A percentile compares a stretch with the other conserved stretches of the same genome.
Evolutionary conservation across 2,797 vertebrate species (phyloP).

Genomic region (Lycodopsis pacificus): DNA sequence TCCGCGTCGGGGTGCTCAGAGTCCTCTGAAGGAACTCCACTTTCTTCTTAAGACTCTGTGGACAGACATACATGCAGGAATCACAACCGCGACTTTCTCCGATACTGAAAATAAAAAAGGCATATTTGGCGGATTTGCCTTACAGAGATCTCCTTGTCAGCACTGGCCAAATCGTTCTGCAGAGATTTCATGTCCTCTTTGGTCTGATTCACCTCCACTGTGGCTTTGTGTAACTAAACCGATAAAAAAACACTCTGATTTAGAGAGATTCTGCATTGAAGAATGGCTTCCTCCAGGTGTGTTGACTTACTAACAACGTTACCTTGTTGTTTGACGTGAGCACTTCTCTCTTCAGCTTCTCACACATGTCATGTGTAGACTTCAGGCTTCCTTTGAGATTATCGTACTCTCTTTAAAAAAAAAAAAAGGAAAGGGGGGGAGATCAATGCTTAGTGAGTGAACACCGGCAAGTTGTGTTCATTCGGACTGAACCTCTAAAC

Average conservation of each 20-base stretch:
- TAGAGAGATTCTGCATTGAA: accelerated
- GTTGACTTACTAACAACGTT: conserved; percentile 22
- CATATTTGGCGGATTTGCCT: conserved; percentile 25
- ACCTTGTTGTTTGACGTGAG: conserved; percentile 92
- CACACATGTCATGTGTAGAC: conserved; percentile 89
- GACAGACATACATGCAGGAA: conserved; percentile 6
- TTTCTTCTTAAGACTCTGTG: conserved; percentile 94
- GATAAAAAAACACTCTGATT: not conserved
- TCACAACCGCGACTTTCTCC: not conserved
- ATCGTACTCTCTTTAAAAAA: conserved; percentile 90
- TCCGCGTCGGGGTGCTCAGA: conserved; percentile 89
- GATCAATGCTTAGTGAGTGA: not conserved
- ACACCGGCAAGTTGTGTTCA: not conserved
- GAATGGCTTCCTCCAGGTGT: not conserved
- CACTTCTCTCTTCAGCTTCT: conserved; percentile 93
- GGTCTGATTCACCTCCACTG: conserved; percentile 82
- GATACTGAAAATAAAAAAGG: not conserved
- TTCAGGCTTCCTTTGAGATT: conserved; percentile 91
- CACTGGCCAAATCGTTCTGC: conserved; percentile 90
- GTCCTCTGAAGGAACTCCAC: conserved; percentile 93
- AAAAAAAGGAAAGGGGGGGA: not conserved
- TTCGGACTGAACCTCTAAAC: not conserved
- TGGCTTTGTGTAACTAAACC: conserved; percentile 87
- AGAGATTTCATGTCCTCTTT: conserved; percentile 89
- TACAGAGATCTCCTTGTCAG: conserved; percentile 94